Conservation (phyloP, 2,888 invertebrate species). For the Megalurothrips usitatus region DNA sequence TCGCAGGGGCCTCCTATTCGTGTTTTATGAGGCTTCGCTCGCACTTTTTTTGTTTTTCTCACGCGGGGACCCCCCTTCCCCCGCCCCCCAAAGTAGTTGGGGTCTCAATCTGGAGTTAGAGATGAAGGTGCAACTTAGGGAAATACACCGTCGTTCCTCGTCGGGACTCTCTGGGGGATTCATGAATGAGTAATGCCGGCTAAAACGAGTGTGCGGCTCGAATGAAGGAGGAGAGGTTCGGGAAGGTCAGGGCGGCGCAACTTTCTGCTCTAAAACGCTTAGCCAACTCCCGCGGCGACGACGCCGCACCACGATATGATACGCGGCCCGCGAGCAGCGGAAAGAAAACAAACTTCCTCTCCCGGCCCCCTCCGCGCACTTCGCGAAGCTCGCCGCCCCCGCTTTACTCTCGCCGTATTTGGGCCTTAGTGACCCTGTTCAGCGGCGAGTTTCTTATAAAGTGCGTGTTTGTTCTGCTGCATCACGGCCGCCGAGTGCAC, state of each 20-base stretch:
- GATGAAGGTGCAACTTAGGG: too few relatives aligned
- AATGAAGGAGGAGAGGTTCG: neutral
- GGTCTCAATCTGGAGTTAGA: too few relatives aligned
- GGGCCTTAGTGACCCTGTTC: neutral
- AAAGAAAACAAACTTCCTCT: neutral
- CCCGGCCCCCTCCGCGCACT: neutral
- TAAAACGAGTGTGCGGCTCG: neutral
- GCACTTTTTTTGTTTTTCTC: too few relatives aligned
- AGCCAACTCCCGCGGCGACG: neutral
- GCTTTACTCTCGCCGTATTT: neutral
- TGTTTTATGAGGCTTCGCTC: too few relatives aligned
- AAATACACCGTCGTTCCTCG: too few relatives aligned
- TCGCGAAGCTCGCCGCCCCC: neutral
- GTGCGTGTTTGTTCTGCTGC: conserved; percentile 20
- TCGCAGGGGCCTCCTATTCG: too few relatives aligned
- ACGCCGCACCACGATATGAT: neutral
- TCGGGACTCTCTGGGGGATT: neutral
- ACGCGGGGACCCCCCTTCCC: too few relatives aligned
- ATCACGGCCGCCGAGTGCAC: conserved; percentile 1
- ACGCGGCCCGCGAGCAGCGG: neutral
- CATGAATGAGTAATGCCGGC: neutral
- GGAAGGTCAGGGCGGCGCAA: neutral
- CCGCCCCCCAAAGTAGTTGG: too few relatives aligned
- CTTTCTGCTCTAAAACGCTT: conserved; percentile 19
- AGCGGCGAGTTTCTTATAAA: neutral